phyloP scores from a whole-genome alignment of 1,140 invertebrate genomes.

The Nephila pilipes region DNA sequence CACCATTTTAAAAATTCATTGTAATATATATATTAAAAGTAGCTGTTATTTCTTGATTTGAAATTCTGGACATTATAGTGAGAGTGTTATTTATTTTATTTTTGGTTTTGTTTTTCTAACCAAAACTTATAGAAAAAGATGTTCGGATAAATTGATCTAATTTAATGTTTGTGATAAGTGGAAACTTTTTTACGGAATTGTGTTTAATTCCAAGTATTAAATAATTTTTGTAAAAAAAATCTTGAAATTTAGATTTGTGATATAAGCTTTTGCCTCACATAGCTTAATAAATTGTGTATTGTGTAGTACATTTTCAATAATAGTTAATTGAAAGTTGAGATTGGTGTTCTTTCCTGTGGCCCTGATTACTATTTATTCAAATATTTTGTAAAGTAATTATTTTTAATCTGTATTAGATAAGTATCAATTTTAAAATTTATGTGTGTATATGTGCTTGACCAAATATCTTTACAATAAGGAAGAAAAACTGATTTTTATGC shows the following conservation, averaged over 20 bases:
- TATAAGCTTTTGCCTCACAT: not conserved
- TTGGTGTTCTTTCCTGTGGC: conserved; percentile 14
- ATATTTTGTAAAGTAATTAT: not conserved
- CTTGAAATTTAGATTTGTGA: not conserved
- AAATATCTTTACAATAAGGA: not conserved
- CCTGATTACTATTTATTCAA: conserved; percentile 44
- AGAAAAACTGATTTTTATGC: not conserved
- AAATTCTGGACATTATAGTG: not conserved
- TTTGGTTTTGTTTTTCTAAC: no score
- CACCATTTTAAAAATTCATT: no score
- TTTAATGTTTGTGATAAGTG: not conserved
- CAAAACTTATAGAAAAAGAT: no score
- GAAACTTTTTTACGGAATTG: no score
- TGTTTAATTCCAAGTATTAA: not conserved
- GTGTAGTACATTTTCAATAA: not conserved
- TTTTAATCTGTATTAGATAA: not conserved
- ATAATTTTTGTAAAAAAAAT: not conserved
- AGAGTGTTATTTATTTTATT: not conserved
- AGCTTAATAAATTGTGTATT: not conserved
- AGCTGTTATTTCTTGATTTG: not conserved
- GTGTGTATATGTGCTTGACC: not conserved
- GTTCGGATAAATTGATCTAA: no score
- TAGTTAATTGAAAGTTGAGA: not conserved
- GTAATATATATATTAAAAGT: not conserved
- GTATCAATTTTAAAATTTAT: not conserved